phyloP scores from a whole-genome alignment of 2,797 vertebrate genomes.

The Pyrocephalus nanus region DNA sequence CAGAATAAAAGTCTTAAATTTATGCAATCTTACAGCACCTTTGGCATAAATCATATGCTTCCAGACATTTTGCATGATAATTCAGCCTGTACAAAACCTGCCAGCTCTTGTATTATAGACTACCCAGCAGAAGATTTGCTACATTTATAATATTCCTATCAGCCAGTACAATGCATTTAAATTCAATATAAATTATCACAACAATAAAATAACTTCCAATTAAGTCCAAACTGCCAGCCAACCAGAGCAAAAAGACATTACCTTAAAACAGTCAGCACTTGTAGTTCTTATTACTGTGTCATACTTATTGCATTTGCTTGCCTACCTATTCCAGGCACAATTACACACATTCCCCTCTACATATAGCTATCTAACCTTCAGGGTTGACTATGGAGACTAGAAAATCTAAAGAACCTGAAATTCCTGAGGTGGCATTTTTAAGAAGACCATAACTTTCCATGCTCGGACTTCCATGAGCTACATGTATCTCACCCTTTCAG shows the following conservation, averaged over 20 bases:
- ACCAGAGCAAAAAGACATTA: not conserved
- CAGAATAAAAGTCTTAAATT: conserved; percentile 25
- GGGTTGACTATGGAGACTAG: not conserved
- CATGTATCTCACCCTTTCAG: not conserved
- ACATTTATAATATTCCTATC: conserved; percentile 23
- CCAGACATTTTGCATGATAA: conserved; percentile 33
- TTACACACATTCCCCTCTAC: not conserved
- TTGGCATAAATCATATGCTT: conserved; percentile 36
- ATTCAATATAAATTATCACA: conserved; percentile 15
- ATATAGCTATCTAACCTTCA: not conserved
- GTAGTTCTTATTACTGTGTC: not conserved
- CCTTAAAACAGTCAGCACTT: not conserved
- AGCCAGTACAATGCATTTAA: not conserved
- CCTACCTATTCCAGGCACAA: not conserved
- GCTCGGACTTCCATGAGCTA: not conserved
- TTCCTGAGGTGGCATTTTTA: accelerated
- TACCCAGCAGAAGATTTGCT: not conserved
- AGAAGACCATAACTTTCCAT: not conserved
- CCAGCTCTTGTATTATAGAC: conserved; percentile 1
- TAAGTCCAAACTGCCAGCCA: conserved; percentile 4
- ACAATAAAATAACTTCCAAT: not conserved
- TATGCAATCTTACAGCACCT: not conserved
- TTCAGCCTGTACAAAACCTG: conserved; percentile 19
- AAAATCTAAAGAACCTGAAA: not conserved
- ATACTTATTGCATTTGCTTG: not conserved